Percentiles rank a stretch among this genome's conserved stretches.
Conservation (phyloP, 2,888 invertebrate genomes). For the Machimus atricapillus region DNA sequence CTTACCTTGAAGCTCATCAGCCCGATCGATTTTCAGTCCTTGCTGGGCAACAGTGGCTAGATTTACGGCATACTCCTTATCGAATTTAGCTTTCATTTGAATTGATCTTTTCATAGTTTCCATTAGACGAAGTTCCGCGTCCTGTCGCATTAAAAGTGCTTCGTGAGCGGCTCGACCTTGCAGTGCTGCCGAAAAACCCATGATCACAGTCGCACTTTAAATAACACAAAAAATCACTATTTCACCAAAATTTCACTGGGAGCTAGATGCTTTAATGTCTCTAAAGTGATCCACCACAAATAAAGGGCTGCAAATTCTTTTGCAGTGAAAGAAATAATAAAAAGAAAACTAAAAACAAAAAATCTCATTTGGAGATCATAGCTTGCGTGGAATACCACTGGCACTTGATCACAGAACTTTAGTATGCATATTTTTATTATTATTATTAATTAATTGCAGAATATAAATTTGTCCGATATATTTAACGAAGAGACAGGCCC, state of each 20-base stretch:
- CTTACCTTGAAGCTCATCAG: slow-evolving; percentile 63
- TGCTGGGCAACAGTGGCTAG: slow-evolving; percentile 81
- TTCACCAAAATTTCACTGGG: neutral
- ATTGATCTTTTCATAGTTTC: slow-evolving; percentile 91
- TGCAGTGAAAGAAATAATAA: neutral
- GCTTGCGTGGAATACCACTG: neutral
- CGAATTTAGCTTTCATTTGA: slow-evolving; percentile 86
- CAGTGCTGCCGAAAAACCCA: slow-evolving; percentile 87
- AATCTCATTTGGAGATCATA: neutral
- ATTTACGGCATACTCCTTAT: slow-evolving; percentile 88
- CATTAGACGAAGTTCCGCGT: slow-evolving; percentile 89
- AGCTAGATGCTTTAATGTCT: neutral
- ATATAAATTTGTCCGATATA: too few relatives aligned
- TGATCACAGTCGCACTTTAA: slow-evolving; percentile 53
- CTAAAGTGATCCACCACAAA: neutral
- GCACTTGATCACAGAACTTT: neutral
- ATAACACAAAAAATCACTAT: neutral
- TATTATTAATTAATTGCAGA: neutral
- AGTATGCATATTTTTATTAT: neutral
- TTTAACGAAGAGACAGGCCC: neutral
- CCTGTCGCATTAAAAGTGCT: slow-evolving; percentile 87
- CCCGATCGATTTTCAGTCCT: slow-evolving; percentile 80
- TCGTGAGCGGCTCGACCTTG: slow-evolving; percentile 91
- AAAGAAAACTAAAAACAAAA: neutral
- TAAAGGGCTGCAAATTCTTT: neutral